Base-by-base conservation (phyloP, 2,113 vertebrate species). In the Axis porcinus region DNA sequence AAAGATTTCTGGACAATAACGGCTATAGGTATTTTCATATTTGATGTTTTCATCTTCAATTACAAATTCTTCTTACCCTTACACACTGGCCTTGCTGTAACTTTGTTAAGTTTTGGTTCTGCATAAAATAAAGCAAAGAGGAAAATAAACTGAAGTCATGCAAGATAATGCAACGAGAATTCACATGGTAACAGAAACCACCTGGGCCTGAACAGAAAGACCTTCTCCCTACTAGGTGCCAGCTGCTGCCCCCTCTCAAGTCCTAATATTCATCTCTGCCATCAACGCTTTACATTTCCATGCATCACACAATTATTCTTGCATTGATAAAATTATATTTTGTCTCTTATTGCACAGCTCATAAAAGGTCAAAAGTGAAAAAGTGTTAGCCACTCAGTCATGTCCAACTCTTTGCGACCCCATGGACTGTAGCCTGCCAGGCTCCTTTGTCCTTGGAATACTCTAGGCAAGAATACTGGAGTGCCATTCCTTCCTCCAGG, bases 31-130 rank as follows among this genome's bases (percentile, higher is more conserved):
- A 54, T 15, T 45, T 79, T 96, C 47, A 19, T 70, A 62, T 64
- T 89, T 40, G 81, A 50, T 55, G 92, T 60, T 95, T 93, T 92
- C 28, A 92, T 95, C 89, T 96, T 93, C 5, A 17, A 28, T 57
- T 84, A 92, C 11, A 62, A 19, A 97, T 67, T 15, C n/a, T 95
- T 76, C 43, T 89, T 86, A n/a, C 14, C 47, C 54, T 89, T 95
- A 15, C 0, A 85, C 40, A 79, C 13, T 11, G 7, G 43, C 40
- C 13, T 94, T 84, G 7, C 9, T 36, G 28, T 92, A 47, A 79
- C 10, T 47, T 85, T 94, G 70, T 79, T 85, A 36, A 6, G 30
- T 96, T 95, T 91, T 84, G 57, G 27, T 64, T 55, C 8, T 79
- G 19, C 82, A 76, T 86, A 60, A 91, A 93, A 94, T 40, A 64